Evolutionary conservation across 2,797 vertebrate species (phyloP), one percentile per base, ranked within the genome.

Genomic region (Paguma larvata): DNA sequence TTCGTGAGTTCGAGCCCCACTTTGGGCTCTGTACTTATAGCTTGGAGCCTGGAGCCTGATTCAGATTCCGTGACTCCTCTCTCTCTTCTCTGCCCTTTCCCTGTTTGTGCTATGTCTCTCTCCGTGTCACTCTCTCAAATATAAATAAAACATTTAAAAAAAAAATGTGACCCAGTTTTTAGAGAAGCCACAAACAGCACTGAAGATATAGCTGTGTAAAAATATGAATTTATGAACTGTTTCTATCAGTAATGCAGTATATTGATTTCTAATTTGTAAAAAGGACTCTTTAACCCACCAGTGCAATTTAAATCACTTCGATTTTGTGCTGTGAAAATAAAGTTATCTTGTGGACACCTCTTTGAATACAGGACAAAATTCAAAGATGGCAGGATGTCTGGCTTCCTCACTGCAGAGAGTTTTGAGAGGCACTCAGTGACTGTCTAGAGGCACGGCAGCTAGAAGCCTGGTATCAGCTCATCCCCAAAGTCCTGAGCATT

Each of bases 261-360:
- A 70, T 41, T 68, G 68, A 90, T 25, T 75, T 80, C 32, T 65
- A 75, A 77, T 89, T 89, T 88, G 21, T 48, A 87, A 93, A 95
- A 87, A 56, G 11, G 19, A 75, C 92, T 86, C 56, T 90, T 85
- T 92, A 85, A 32, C 19, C 15, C 30, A 21, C 13, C n/a, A 38
- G 44, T 18, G 14, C n/a, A 67, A 72, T 32, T 93, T 46, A 62
- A 90, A 16, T n/a, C 27, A 59, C 25, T 63, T 46, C 25, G 10
- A 19, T 82, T 77, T 44, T 51, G 51, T 90, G 67, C 72, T 34
- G 59, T 46, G 27, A 89, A 84, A 95, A 53, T 18, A 48, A 30
- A 83, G n/a, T 79, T 25, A 53, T 21, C 25, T 70, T 87, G 62
- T 25, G 34, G 91, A 25, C 38, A 30, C 25, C 14, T 78, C 80